These are phyloP conservation scores for Luidia sarsii DNA, from an alignment of 53 echinoderm and acorn worm species.

Conservation along the genomic window DNA sequence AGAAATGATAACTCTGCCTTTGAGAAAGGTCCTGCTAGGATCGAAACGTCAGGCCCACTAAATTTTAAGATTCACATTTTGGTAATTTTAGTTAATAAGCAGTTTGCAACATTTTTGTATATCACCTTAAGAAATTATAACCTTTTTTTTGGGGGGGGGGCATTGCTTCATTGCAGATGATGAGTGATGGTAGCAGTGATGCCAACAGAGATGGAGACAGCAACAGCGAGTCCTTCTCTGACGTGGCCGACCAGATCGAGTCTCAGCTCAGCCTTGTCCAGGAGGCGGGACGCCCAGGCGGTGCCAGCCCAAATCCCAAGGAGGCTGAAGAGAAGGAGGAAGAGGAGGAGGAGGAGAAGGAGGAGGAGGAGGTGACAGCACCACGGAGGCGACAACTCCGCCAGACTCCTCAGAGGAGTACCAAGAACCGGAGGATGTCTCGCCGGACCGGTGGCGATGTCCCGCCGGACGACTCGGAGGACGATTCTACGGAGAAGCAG, in stretches of 20 bases:
- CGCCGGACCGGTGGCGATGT: neutral
- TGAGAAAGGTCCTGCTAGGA: too few relatives aligned
- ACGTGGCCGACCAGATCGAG: slow-evolving; percentile 72
- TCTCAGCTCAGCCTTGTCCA: slow-evolving; percentile 48
- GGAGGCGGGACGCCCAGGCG: neutral
- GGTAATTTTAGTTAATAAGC: too few relatives aligned
- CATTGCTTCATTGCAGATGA: slow-evolving; percentile 9
- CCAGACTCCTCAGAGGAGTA: neutral
- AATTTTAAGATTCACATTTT: too few relatives aligned
- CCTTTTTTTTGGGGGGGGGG: too few relatives aligned
- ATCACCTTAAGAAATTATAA: neutral
- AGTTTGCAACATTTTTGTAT: too few relatives aligned
- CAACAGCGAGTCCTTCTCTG: slow-evolving; percentile 51
- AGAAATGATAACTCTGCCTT: too few relatives aligned
- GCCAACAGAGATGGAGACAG: slow-evolving; percentile 37
- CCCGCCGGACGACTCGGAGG: neutral
- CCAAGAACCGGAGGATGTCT: slow-evolving; percentile 7
- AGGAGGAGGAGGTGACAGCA: neutral
- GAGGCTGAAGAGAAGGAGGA: neutral
- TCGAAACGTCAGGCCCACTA: too few relatives aligned
- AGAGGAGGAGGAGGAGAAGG: neutral
- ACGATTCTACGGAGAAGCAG: neutral
- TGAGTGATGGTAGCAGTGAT: slow-evolving; percentile 29
- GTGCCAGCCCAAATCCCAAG: neutral
- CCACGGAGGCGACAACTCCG: neutral